Evolutionary conservation across 2,888 invertebrate species (phyloP).

Genomic region (Drosophila fulvimacula): DNA sequence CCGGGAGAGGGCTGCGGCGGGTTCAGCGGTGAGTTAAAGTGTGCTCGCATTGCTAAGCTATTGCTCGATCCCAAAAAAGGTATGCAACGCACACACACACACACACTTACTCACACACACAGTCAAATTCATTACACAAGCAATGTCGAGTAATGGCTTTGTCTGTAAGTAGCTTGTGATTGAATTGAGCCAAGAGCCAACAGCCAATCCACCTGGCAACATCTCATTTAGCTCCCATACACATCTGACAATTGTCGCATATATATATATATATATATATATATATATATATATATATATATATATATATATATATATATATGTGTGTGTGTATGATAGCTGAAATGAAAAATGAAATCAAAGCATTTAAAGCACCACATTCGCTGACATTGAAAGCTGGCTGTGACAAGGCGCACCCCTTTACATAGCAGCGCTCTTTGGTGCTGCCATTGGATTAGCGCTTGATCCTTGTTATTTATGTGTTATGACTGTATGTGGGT

Average conservation of each 20-base stretch:
- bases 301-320: not conserved
- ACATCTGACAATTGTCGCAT: conserved; percentile 54
- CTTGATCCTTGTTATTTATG: conserved; percentile 77
- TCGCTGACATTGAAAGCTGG: conserved; percentile 67
- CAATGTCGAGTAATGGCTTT: conserved; percentile 68
- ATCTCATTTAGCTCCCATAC: conserved; percentile 55
- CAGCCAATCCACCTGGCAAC: conserved; percentile 38
- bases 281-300: conserved; percentile 6
- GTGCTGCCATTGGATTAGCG: conserved; percentile 60
- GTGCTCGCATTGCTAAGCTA: conserved; percentile 46
- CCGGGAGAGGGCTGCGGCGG: no score
- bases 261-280: not conserved
- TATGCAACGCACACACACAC: conserved; percentile 33
- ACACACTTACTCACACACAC: conserved; percentile 3
- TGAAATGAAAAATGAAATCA: conserved; percentile 80
- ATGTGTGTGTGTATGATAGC: conserved; percentile 25
- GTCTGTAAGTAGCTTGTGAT: conserved; percentile 79
- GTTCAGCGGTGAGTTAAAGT: conserved; percentile 9
- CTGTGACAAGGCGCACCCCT: conserved; percentile 58
- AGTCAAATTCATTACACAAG: conserved; percentile 59
- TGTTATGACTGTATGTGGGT: conserved; percentile 34
- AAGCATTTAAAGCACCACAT: conserved; percentile 75
- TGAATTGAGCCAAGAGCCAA: conserved; percentile 67
- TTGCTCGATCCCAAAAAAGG: conserved; percentile 36
- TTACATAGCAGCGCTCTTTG: conserved; percentile 37